Percentiles rank a stretch among this genome's conserved stretches.
Conservation (phyloP, 2,797 vertebrate species). For the Chelon labrosus region DNA sequence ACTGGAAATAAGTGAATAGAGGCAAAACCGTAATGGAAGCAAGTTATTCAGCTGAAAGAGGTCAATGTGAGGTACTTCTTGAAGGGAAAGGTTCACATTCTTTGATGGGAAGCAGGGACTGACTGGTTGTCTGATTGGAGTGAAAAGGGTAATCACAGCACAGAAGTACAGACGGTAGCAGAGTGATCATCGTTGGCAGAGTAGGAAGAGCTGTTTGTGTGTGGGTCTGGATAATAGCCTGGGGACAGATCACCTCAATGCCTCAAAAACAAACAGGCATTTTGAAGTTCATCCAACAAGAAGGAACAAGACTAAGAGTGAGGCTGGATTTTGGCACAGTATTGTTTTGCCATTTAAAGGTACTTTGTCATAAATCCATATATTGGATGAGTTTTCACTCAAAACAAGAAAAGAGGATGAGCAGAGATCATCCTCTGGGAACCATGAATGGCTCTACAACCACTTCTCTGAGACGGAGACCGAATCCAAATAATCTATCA, state of each 20-base stretch:
- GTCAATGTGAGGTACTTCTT: slow-evolving; percentile 25
- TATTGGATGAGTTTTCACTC: no score
- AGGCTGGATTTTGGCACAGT: slow-evolving; percentile 2
- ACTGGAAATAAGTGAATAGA: background rate
- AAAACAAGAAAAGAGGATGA: no score
- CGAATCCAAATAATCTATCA: no score
- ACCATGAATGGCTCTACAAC: no score
- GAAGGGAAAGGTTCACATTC: slow-evolving; percentile 23
- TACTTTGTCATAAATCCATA: no score
- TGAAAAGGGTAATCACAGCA: slow-evolving; percentile 48
- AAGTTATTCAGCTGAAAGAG: slow-evolving; percentile 36
- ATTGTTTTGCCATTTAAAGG: background rate
- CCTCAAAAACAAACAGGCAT: slow-evolving; percentile 33
- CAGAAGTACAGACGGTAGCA: slow-evolving; percentile 16
- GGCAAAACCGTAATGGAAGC: slow-evolving; percentile 7
- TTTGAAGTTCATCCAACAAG: slow-evolving; percentile 26
- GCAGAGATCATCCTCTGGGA: no score
- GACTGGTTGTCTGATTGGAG: slow-evolving; percentile 55
- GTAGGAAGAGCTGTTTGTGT: slow-evolving; percentile 27
- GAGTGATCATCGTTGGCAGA: slow-evolving; percentile 45
- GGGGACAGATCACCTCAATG: slow-evolving; percentile 33
- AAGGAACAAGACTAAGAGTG: background rate
- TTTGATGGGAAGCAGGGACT: slow-evolving; percentile 29
- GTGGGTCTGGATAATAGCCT: slow-evolving; percentile 26
- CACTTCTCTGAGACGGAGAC: no score